Evolutionary conservation across 2,113 vertebrate genomes (phyloP).

Genomic region (Syrmaticus mikado): DNA sequence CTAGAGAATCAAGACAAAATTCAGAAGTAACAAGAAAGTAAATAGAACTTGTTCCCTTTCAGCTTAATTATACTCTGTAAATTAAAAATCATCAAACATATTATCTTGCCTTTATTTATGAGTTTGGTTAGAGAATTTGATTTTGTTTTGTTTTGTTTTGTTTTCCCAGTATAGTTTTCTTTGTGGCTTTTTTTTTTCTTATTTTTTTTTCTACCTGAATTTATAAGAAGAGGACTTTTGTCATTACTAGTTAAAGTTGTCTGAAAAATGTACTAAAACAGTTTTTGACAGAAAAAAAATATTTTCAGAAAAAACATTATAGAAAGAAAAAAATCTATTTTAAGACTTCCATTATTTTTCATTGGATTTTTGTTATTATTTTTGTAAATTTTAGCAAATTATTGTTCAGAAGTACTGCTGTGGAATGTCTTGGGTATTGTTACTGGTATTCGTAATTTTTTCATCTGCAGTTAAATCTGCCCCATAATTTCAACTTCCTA

Average conservation of each 20-base stretch:
- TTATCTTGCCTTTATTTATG: not conserved
- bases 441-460: not conserved
- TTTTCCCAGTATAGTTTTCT: not conserved
- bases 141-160: not conserved
- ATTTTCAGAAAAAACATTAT: not conserved
- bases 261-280: not conserved
- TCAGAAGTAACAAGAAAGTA: not conserved
- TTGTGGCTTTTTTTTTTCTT: fast-evolving
- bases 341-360: not conserved
- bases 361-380: not conserved
- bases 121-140: not conserved
- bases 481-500: fast-evolving
- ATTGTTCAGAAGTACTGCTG: not conserved
- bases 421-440: not conserved
- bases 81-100: not conserved
- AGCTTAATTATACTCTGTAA: not conserved
- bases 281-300: not conserved
- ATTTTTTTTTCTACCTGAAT: not conserved
- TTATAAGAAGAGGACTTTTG: not conserved
- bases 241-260: not conserved
- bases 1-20: not conserved
- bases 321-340: not conserved
- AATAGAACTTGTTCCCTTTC: not conserved
- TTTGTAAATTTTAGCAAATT: not conserved
- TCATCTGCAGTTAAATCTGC: not conserved